Evolutionary conservation across 2,888 invertebrate species (phyloP).

Genomic region (Zygogramma bicolorata): DNA sequence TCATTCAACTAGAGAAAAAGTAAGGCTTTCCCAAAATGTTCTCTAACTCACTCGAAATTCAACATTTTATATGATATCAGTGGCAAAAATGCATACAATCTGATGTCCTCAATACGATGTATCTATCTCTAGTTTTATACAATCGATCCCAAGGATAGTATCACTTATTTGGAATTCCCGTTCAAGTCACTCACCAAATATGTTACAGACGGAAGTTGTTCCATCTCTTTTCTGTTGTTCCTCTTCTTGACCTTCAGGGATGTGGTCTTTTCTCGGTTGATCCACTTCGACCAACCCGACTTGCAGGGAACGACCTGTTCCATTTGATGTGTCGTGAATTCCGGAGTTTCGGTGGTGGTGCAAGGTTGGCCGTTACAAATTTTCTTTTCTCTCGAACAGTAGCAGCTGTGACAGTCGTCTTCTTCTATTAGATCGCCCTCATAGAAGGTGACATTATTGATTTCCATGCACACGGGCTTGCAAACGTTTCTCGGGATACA

Average conservation of each 20-base stretch:
- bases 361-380: slow-evolving; percentile 81
- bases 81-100: too few relatives aligned
- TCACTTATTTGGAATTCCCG: too few relatives aligned
- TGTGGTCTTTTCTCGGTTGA: slow-evolving; percentile 71
- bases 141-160: too few relatives aligned
- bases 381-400: slow-evolving; percentile 77
- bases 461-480: slow-evolving; percentile 72
- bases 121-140: too few relatives aligned
- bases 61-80: too few relatives aligned
- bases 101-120: too few relatives aligned
- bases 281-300: slow-evolving; percentile 85
- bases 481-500: slow-evolving; percentile 84
- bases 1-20: too few relatives aligned
- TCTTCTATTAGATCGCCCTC: slow-evolving; percentile 82
- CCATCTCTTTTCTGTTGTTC: slow-evolving; percentile 68
- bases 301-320: slow-evolving; percentile 68
- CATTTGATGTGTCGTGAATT: slow-evolving; percentile 47
- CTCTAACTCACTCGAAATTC: too few relatives aligned
- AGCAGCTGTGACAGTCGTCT: slow-evolving; percentile 85
- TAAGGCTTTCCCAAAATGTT: too few relatives aligned
- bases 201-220: slow-evolving; percentile 70
- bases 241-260: slow-evolving; percentile 54
- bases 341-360: slow-evolving; percentile 45
- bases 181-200: slow-evolving; percentile 71
- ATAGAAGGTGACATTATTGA: slow-evolving; percentile 76